Base-by-base conservation (phyloP, 2,113 vertebrate species). In the Prunella himalayana region DNA sequence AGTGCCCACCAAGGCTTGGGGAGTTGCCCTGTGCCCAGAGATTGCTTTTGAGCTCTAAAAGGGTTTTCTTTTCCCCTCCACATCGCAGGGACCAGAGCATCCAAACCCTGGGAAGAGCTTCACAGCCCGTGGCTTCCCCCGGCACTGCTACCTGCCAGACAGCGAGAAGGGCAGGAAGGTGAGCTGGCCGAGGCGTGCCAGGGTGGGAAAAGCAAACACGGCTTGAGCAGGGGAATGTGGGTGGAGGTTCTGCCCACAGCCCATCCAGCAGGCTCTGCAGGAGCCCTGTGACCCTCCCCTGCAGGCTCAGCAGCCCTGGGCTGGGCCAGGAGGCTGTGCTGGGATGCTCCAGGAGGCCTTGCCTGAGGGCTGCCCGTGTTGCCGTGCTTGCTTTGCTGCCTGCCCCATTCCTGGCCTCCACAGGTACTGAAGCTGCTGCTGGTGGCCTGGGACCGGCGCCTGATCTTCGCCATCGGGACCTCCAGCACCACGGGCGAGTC, bases 71-170 rank as follows among this genome's bases (percentile, higher is more conserved):
- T 33, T 82, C 73, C 56, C 41, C 63, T 94, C n/a, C 17, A 8
- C 57, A 24, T 72, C 47, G 12, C 95, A 99, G 99, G 99, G 99
- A 66, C 98, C 99, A 31, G 99, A 99, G 91, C 99, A 99, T 86
- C 98, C 99, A 3, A 99, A 99, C 93, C 99, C 98, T 2, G 99
- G 99, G 78, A 99, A 99, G 96, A 98, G 98, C 83, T 99, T 99
- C 97, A 99, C 99, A 2, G 99, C 99, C 94, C 98, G 99, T 25
- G 99, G 99, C 80, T 99, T 99, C 75, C 99, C 99, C 7, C 97
- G 99, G 92, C 99, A 99, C 89, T 99, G 99, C 94, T 99, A 99
- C 98, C 98, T 99, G 96, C 99, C 99, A 0, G 99, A 99, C 98
- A 99, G 98, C 3, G 99, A 99, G 97, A 99, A 98, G 92, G 99